Evolutionary conservation across 2,888 invertebrate species (phyloP).

Genomic region (Yponomeuta plumbellus): DNA sequence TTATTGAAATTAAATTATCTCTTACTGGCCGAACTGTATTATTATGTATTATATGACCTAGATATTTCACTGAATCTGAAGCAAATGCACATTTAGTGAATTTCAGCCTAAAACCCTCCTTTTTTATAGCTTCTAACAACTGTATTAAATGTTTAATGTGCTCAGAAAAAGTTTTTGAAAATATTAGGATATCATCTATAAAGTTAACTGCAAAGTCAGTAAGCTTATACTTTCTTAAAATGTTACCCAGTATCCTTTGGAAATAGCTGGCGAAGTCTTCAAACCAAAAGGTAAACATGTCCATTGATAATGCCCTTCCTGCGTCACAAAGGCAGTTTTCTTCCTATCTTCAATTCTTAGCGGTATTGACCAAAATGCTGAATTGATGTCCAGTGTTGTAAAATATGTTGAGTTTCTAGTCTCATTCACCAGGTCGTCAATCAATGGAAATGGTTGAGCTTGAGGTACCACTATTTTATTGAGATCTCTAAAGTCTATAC

Average conservation of each 20-base stretch:
- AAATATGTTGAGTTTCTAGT: conserved; percentile 38
- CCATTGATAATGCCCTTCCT: conserved; percentile 29
- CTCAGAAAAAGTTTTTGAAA: conserved; percentile 14
- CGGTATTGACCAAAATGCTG: conserved; percentile 45
- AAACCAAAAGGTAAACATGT: conserved; percentile 32
- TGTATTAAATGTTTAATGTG: conserved; percentile 18
- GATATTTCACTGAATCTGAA: conserved; percentile 15
- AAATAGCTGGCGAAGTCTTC: conserved; percentile 29
- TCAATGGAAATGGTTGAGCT: conserved; percentile 34
- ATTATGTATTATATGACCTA: conserved; percentile 11
- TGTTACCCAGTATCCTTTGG: conserved; percentile 23
- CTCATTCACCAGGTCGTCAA: conserved; percentile 36
- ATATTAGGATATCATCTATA: conserved; percentile 13
- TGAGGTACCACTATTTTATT: conserved; percentile 36
- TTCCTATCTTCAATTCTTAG: conserved; percentile 32
- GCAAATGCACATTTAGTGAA: conserved; percentile 21
- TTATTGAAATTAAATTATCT: neutral
- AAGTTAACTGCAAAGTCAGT: conserved; percentile 2
- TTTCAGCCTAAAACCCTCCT: conserved; percentile 20
- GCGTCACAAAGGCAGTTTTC: conserved; percentile 34
- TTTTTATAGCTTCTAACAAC: conserved; percentile 17
- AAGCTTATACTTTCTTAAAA: conserved; percentile 18
- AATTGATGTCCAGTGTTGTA: conserved; percentile 38
- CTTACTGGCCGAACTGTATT: conserved; percentile 4
- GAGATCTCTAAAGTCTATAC: too few species aligned